A percentile compares a stretch with the other conserved stretches of the same genome.
phyloP scores from a whole-genome alignment of 2,113 vertebrate genomes.

The Rhinichthys klamathensis region DNA sequence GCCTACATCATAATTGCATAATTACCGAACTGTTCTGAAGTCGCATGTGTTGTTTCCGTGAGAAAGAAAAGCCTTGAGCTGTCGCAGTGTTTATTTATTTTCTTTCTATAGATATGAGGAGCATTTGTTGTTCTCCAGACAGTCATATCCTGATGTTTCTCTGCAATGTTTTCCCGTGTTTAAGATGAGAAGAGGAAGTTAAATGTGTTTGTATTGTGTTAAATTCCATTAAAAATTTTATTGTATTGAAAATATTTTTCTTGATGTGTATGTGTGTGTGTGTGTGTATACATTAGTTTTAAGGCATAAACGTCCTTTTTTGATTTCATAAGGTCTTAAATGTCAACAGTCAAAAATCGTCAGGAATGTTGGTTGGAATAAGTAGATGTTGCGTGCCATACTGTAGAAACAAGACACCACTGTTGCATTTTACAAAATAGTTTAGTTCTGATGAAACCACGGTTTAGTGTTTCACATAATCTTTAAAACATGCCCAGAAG shows the following conservation, averaged over 20 bases:
- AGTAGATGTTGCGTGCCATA: neutral
- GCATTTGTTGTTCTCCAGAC: neutral
- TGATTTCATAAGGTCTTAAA: neutral
- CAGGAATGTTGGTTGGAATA: neutral
- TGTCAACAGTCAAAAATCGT: neutral
- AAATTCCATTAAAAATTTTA: neutral
- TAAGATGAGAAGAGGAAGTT: neutral
- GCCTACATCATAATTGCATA: conserved; percentile 7
- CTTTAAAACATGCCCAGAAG: conserved; percentile 20
- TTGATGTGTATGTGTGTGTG: no score
- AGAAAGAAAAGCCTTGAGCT: conserved; percentile 9
- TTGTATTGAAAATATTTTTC: no score
- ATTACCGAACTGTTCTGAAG: neutral
- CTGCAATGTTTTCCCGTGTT: neutral
- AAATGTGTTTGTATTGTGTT: neutral
- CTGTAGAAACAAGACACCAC: neutral
- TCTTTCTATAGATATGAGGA: neutral
- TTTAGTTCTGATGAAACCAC: neutral
- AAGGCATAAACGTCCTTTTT: neutral
- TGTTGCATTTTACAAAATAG: neutral
- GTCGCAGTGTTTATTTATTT: neutral
- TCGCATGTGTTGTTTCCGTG: neutral
- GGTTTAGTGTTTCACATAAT: neutral
- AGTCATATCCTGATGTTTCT: neutral
- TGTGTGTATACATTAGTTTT: neutral